phyloP scores from a whole-genome alignment of 2,888 invertebrate species.

The Podotricha telesiphe region DNA sequence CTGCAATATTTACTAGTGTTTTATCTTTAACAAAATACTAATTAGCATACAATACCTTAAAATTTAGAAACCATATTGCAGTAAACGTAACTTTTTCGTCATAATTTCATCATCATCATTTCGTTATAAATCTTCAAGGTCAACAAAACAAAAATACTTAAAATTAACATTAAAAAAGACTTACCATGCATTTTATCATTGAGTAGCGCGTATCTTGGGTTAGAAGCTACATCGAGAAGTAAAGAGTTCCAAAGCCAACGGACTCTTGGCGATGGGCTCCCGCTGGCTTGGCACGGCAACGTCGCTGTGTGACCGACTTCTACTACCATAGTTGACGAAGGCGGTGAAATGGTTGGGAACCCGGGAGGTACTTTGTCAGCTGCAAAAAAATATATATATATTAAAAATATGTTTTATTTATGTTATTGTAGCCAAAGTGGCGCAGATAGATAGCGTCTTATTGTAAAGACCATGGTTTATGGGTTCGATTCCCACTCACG shows the following conservation, averaged over 20 bases:
- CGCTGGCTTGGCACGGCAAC: conserved; percentile 94
- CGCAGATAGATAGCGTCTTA: no score
- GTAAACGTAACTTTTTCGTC: no score
- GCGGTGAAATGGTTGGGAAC: conserved; percentile 92
- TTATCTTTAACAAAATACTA: background rate
- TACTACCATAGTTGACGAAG: conserved; percentile 96
- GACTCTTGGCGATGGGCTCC: conserved; percentile 91
- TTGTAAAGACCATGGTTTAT: no score
- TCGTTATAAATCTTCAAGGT: no score
- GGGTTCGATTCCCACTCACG: no score
- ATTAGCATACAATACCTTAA: no score
- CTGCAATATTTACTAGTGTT: background rate
- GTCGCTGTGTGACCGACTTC: conserved; percentile 97
- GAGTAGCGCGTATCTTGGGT: conserved; percentile 92
- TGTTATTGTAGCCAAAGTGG: no score
- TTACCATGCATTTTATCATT: conserved; percentile 91
- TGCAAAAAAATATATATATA: conserved; percentile 56
- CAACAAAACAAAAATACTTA: background rate
- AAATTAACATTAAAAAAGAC: conserved; percentile 48
- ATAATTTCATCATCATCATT: no score
- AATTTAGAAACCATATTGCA: no score
- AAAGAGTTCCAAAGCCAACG: conserved; percentile 97
- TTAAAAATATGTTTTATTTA: no score
- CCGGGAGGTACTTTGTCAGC: conserved; percentile 95
- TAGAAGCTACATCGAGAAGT: conserved; percentile 92